Conservation (phyloP, 1,140 invertebrate species). For the Cyclina sinensis region DNA sequence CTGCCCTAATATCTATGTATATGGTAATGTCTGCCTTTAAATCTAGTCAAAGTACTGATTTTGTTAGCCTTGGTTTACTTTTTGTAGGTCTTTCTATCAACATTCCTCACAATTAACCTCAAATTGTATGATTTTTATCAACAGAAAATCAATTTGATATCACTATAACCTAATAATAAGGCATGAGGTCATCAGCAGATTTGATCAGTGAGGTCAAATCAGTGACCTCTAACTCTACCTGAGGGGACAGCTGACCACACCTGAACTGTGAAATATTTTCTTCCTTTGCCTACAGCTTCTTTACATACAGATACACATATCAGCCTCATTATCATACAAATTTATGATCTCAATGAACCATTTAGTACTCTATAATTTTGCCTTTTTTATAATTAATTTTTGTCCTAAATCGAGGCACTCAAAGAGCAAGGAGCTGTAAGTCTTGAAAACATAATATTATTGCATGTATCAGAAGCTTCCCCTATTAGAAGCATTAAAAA, state of each 20-base stretch:
- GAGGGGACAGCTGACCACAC: constrained; percentile 41
- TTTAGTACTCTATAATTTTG: too few species aligned
- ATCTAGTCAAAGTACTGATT: too few species aligned
- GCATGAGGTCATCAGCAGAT: constrained; percentile 15
- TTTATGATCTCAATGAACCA: neutral
- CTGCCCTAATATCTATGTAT: too few species aligned
- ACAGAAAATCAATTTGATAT: constrained; percentile 2
- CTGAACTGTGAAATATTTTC: constrained; percentile 47
- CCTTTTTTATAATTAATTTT: too few species aligned
- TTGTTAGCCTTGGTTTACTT: too few species aligned
- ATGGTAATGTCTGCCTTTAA: too few species aligned
- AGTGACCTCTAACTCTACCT: constrained; percentile 14
- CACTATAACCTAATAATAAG: neutral
- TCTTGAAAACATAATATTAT: too few species aligned
- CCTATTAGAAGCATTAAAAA: too few species aligned
- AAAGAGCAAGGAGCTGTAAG: too few species aligned
- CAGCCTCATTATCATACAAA: neutral
- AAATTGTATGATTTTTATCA: constrained; percentile 3
- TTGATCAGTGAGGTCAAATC: constrained; percentile 24
- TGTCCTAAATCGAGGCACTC: too few species aligned
- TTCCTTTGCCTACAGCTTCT: neutral
- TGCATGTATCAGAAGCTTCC: too few species aligned
- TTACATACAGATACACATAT: neutral
- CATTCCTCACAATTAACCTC: neutral
- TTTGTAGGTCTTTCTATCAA: neutral